Evolutionary conservation across 2,113 vertebrate genomes (phyloP), one percentile per base, ranked within the genome.

Genomic region (Prolemur simus): DNA sequence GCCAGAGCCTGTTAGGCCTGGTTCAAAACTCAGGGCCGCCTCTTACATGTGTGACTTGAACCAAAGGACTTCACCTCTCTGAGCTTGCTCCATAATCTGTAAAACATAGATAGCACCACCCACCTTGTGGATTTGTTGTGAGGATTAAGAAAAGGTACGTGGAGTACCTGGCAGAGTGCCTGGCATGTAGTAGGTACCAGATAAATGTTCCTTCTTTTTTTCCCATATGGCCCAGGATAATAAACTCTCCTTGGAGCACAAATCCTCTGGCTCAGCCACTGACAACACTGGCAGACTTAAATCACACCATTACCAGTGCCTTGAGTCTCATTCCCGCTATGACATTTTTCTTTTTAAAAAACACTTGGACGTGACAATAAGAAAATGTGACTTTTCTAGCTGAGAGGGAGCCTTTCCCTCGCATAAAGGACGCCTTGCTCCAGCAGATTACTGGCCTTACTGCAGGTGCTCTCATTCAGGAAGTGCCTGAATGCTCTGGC

Each of bases 261-360:
- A 29, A 68, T 5, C 25, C 83, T 74, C 58, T 29, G 20, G 34
- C 47, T 77, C 64, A 68, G 64, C 39, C 45, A 10, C 25, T 0
- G 0, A 69, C 0, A 6, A 77, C 18, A 5, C 54, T 34, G 7
- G 15, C 32, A 56, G 39, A 42, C 11, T 15, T 27, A 63, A 18
- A 27, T 39, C 81, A n/a, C 13, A n/a, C 42, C n/a, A 27, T 11
- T 23, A 10, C 34, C 47, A 34, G 13, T 14, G 42, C n/a, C 58
- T 52, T 0, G 8, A 89, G 37, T 34, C 83, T 66, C 45, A 1
- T 63, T 49, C 52, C 66, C 34, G 32, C 8, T 20, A 69, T 9
- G 39, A 78, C 8, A 10, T 14, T 39, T 54, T 83, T 11, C 45
- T 87, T 83, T 58, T 32, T 29, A 56, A 54, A 81, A 83, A 76